Evolutionary conservation across 2,113 vertebrate species (phyloP).

Genomic region (Otocyon megalotis): DNA sequence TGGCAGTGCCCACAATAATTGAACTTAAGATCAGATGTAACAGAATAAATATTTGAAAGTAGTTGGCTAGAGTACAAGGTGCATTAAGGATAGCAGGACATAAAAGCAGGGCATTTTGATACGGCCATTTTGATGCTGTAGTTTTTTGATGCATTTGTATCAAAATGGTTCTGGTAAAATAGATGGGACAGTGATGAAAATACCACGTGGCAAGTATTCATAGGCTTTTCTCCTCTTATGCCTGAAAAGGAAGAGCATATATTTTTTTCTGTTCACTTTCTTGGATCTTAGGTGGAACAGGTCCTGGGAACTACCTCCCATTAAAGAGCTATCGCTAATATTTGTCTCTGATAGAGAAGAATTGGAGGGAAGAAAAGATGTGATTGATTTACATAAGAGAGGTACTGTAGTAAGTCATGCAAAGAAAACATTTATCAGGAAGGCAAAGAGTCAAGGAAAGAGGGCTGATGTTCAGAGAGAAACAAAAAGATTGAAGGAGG

Average conservation of each 20-base stretch:
- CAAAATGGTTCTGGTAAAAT: conserved; percentile 33
- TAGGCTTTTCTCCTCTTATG: not conserved
- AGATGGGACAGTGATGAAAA: not conserved
- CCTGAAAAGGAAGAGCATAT: not conserved
- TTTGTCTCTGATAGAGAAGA: not conserved
- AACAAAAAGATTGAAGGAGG: not conserved
- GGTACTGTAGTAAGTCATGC: not conserved
- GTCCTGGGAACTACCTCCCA: not conserved
- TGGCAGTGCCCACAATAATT: not conserved
- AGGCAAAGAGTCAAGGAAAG: not conserved
- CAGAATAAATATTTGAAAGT: conserved; percentile 45
- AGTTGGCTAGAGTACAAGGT: not conserved
- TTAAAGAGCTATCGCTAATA: not conserved
- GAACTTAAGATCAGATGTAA: not conserved
- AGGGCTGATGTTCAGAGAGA: not conserved
- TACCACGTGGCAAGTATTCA: not conserved
- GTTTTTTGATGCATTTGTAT: not conserved
- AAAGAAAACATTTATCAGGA: not conserved
- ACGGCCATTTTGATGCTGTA: not conserved
- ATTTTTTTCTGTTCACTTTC: not conserved
- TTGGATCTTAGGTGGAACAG: not conserved
- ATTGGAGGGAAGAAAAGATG: not conserved
- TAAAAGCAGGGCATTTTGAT: not conserved
- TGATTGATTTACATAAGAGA: not conserved
- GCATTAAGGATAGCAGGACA: conserved; percentile 21